Evolutionary conservation across 2,113 vertebrate genomes (phyloP).

Genomic region (Lepus timidus): DNA sequence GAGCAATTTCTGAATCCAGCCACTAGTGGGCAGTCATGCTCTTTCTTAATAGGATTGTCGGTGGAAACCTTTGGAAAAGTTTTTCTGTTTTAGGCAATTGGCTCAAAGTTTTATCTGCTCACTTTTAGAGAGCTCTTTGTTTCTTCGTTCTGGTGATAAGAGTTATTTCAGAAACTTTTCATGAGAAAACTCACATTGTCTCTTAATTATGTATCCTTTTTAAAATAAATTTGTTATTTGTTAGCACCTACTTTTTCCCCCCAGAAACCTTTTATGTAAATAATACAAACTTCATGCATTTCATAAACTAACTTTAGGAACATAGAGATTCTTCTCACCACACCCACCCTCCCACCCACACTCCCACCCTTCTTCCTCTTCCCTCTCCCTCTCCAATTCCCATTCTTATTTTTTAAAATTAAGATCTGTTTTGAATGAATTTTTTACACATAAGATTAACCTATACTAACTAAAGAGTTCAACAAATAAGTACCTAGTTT

Average conservation of each 20-base stretch:
- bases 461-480: too few relatives aligned
- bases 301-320: too few relatives aligned
- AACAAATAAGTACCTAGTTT: neutral
- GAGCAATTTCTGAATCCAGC: neutral
- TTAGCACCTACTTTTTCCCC: too few relatives aligned
- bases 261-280: too few relatives aligned
- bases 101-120: conserved; percentile 3
- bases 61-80: neutral
- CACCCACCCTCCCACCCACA: too few relatives aligned
- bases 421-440: too few relatives aligned
- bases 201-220: conserved; percentile 32
- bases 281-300: too few relatives aligned
- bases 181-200: neutral
- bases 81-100: neutral
- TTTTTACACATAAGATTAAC: neutral
- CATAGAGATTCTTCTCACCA: too few relatives aligned
- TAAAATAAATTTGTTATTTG: too few relatives aligned
- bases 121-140: conserved; percentile 24
- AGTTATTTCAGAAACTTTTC: conserved; percentile 41
- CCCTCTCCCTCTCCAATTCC: too few relatives aligned
- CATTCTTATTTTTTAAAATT: too few relatives aligned
- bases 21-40: conserved; percentile 45
- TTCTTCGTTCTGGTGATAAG: neutral
- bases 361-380: too few relatives aligned
- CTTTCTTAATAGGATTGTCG: neutral